Evolutionary conservation across 2,113 vertebrate genomes (phyloP).

Genomic region (Oryzias melastigma): DNA sequence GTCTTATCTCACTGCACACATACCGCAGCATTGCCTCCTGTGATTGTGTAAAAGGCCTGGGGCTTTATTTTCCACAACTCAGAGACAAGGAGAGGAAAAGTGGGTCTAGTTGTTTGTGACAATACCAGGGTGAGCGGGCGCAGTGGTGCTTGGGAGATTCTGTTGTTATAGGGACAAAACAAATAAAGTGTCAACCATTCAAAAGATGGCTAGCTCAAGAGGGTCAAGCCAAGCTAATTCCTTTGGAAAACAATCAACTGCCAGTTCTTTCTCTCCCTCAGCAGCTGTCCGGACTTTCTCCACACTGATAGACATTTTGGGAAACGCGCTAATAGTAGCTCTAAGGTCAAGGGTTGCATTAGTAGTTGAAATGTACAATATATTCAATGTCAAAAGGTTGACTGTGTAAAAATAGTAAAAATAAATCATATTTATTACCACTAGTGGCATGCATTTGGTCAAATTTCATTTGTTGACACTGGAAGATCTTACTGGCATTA

Average conservation of each 20-base stretch:
- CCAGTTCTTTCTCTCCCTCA: constrained; percentile 59
- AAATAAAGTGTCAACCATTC: constrained; percentile 74
- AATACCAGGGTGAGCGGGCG: constrained; percentile 57
- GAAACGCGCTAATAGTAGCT: constrained; percentile 29
- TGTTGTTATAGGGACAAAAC: constrained; percentile 75
- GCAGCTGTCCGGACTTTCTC: constrained; percentile 49
- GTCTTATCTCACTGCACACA: constrained; percentile 73
- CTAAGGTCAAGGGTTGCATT: constrained; percentile 38
- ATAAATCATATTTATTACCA: not conserved
- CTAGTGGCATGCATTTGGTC: not conserved
- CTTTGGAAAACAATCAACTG: constrained; percentile 71
- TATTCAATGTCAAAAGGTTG: constrained; percentile 4
- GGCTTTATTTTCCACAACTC: constrained; percentile 51
- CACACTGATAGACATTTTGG: constrained; percentile 44
- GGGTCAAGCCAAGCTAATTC: constrained; percentile 66
- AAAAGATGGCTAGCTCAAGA: constrained; percentile 67
- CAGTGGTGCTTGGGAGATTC: constrained; percentile 47
- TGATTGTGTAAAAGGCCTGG: constrained; percentile 71
- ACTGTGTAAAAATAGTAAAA: not conserved
- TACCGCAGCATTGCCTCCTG: constrained; percentile 73
- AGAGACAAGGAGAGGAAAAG: constrained; percentile 71
- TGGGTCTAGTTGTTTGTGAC: constrained; percentile 67
- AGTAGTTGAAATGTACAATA: constrained; percentile 26
- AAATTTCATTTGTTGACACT: not conserved
- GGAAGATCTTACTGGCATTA: not conserved